Base-by-base conservation (phyloP, 2,888 invertebrate genomes). In the Drosophila kuntzei region DNA sequence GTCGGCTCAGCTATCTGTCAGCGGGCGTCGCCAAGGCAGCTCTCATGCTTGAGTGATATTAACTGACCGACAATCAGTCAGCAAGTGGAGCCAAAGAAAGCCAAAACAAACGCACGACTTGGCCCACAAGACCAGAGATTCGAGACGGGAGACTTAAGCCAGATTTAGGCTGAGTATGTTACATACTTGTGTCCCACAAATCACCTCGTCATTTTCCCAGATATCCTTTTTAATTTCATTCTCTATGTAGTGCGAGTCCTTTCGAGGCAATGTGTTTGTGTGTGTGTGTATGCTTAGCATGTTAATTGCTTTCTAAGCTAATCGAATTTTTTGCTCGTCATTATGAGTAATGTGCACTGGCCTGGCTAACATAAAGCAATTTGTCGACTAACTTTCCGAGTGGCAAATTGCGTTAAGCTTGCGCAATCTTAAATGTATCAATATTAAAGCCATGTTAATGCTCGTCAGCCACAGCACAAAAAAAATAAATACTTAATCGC, bases 61-160 rank as follows among this genome's bases (percentile, higher is more conserved):
- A 89, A 89, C 89, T 89, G 78, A 76, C 83, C 81, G 74, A 83
- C 89, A 87, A 89, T 85, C 83, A 83, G 88, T 89, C 90, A 90
- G 83, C 74, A 69, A 77, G 71, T 57, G 58, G 27, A 32, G 60
- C 50, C 34, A 46, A 46, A 47, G 44, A 46, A 74, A 68, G 67
- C 73, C 60, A 60, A 74, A 58, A 55, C 63, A 73, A 61, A 54
- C 74, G 61, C 65, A 64, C 63, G 71, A 61, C 47, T 63, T 76
- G 71, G 37, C 44, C 36, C 49, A 53, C 11, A 27, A 57, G 16
- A 55, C 14, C 22, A 11, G 29, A 18, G 20, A 32, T 20, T 2
- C 14, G n/a, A n/a, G 16, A 25, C 32, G 7, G 16, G 47, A 37
- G 85, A 79, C 80, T 88, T 86, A 67, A 73, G 59, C 85, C 79